phyloP scores from a whole-genome alignment of 2,113 vertebrate genomes.

The Periophthalmus modestus region DNA sequence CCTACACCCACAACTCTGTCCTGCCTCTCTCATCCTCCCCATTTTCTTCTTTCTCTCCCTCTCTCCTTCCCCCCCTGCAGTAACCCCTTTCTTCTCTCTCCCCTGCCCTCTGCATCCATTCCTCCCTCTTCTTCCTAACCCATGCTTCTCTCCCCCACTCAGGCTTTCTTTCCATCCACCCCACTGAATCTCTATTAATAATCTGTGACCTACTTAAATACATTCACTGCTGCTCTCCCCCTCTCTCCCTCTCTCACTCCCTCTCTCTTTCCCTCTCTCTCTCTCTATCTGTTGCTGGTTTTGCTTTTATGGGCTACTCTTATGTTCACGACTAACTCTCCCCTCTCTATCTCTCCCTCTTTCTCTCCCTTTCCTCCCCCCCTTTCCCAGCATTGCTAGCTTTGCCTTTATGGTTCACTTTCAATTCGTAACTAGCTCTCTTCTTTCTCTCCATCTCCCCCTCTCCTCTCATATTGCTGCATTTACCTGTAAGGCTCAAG shows the following conservation, averaged over 20 bases:
- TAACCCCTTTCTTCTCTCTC: constrained; percentile 14
- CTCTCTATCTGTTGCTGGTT: not conserved
- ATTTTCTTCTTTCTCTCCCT: not conserved
- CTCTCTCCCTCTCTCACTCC: constrained; percentile 38
- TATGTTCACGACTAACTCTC: not conserved
- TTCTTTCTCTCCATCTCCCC: too few relatives aligned
- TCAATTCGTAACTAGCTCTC: too few relatives aligned
- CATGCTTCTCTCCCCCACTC: constrained; percentile 46
- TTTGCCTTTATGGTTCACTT: too few relatives aligned
- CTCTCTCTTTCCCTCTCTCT: constrained; percentile 19
- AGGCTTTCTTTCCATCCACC: constrained; percentile 73
- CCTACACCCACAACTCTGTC: too few relatives aligned
- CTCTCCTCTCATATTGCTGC: too few relatives aligned
- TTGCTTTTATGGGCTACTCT: not conserved
- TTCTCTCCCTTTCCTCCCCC: not conserved
- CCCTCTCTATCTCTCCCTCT: not conserved
- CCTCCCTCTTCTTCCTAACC: constrained; percentile 16
- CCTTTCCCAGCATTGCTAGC: too few relatives aligned
- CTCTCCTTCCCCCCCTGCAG: constrained; percentile 44
- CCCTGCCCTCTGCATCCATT: not conserved
- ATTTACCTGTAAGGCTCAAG: too few relatives aligned
- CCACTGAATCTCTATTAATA: constrained; percentile 84
- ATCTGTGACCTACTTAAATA: constrained; percentile 84
- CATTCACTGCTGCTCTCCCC: constrained; percentile 76
- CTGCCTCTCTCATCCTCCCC: not conserved